Percentiles rank a stretch among this genome's conserved stretches.
Conservation (phyloP, 2,888 invertebrate genomes). For the Galeopsomyia nigrocyanea region DNA sequence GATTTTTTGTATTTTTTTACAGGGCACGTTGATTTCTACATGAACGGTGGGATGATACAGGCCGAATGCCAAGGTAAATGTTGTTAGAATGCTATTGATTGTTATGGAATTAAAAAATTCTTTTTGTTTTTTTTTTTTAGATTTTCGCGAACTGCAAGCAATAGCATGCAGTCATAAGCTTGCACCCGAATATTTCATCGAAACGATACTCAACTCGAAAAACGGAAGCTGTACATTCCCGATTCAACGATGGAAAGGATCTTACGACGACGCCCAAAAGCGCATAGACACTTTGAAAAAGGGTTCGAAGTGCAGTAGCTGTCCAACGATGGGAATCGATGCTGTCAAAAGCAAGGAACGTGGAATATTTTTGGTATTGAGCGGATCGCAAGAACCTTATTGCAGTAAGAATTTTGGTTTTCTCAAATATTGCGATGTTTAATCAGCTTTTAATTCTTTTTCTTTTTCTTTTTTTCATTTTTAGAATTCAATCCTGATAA, state of each 20-base stretch:
- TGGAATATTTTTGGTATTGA: constrained; percentile 38
- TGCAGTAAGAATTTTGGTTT: constrained; percentile 13
- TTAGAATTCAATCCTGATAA: constrained; percentile 17
- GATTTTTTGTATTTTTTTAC: no score
- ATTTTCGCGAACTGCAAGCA: neutral
- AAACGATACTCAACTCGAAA: constrained; percentile 67
- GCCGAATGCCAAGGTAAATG: constrained; percentile 62
- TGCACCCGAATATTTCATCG: constrained; percentile 73
- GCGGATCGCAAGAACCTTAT: constrained; percentile 11
- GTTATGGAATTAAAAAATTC: no score
- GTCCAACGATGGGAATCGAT: constrained; percentile 40
- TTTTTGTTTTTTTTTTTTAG: no score
- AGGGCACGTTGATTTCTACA: constrained; percentile 76
- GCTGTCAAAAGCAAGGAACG: constrained; percentile 8
- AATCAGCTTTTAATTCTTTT: neutral
- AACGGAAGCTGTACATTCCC: neutral
- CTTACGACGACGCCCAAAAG: constrained; percentile 19
- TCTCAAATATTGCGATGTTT: neutral
- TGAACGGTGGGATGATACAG: constrained; percentile 77
- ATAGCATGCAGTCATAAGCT: constrained; percentile 76
- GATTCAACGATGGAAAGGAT: constrained; percentile 41
- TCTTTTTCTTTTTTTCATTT: neutral
- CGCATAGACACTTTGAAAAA: neutral
- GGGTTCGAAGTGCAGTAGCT: neutral
- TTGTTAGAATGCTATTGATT: neutral